Base-by-base conservation (phyloP, 2,797 vertebrate genomes). In the Choloepus didactylus region DNA sequence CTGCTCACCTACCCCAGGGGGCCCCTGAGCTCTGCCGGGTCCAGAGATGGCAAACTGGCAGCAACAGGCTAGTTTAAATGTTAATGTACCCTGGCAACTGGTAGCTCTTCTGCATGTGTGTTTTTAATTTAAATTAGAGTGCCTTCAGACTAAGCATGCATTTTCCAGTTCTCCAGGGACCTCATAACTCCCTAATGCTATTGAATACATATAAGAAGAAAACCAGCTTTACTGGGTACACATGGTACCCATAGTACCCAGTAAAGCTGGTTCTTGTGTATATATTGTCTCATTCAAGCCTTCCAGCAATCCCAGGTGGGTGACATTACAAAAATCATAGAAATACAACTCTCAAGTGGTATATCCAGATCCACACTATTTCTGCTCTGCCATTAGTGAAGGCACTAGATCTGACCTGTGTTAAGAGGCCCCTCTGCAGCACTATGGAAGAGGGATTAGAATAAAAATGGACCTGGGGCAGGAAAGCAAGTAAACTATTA, bases 61-160 rank as follows among this genome's bases (percentile, higher is more conserved):
- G 85, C 35, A 69, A 27, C 0, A 49, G 66, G 27, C 46, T 56
- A 77, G 16, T 72, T 49, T 70, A 35, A 46, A 76, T 49, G 76
- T 75, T 19, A 29, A 46, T 25, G 41, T 73, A 12, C 23, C 35
- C 60, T 23, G 49, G 77, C 18, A 85, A 8, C 21, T 5, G 44
- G 41, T 41, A 59, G 16, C 62, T 95, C 25, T 87, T 87, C 64
- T n/a, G 86, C 38, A 54, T 60, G 27, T 38, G 56, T 60, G 80
- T 66, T 95, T 92, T 91, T 87, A 27, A 87, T 64, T 86, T 89
- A 70, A 82, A 67, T 64, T 21, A 11, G 3, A 89, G 76, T 72
- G 60, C 46, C 27, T 89, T 94, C 67, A 69, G 35, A 62, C 44
- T 66, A 69, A 12, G 62, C 19, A 41, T 70, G 23, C 35, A 73